Evolutionary conservation across 2,888 invertebrate species (phyloP).

Genomic region (Agrochola lychnidis): DNA sequence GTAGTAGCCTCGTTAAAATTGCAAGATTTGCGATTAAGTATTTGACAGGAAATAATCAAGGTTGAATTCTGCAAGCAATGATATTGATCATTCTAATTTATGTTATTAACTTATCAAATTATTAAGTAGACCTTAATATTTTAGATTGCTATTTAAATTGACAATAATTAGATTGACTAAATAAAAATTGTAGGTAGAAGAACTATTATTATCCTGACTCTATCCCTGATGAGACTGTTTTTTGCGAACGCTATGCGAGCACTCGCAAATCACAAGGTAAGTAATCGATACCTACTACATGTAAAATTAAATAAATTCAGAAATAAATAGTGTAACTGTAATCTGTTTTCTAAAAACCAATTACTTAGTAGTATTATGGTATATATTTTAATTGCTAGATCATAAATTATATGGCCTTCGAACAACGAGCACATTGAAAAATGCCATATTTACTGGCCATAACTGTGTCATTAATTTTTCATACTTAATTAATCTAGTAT

Average conservation of each 20-base stretch:
- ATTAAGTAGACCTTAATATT: not conserved
- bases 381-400: not conserved
- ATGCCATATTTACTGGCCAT: not conserved
- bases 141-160: not conserved
- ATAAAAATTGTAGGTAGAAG: not conserved
- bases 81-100: not conserved
- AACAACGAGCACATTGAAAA: not conserved
- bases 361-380: not conserved
- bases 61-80: not conserved
- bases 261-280: not conserved
- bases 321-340: not conserved
- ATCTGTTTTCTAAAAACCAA: not conserved
- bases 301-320: not conserved
- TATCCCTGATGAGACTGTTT: not conserved
- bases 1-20: not conserved
- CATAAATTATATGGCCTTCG: not conserved
- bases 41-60: constrained; percentile 36
- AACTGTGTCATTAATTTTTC: not conserved
- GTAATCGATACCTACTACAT: not conserved
- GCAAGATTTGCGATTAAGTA: not conserved
- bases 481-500: not conserved
- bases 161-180: not conserved
- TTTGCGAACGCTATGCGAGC: not conserved
- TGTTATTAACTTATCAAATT: constrained; percentile 4
- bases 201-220: not conserved